phyloP scores from a whole-genome alignment of 1,140 invertebrate species.

The Leptinotarsa undecemlineata region DNA sequence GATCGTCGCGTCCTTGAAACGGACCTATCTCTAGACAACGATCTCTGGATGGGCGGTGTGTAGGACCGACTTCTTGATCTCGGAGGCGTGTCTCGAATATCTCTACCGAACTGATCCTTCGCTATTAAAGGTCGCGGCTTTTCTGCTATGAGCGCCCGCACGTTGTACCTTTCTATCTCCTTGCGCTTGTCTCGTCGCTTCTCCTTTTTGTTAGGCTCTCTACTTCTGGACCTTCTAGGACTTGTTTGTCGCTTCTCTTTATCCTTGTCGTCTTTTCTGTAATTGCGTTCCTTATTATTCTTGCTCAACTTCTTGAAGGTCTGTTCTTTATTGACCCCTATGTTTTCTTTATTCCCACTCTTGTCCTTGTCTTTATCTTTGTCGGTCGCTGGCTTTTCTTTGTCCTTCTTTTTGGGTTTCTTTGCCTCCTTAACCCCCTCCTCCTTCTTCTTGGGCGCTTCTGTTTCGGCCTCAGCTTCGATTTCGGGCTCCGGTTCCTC shows the following conservation, averaged over 20 bases:
- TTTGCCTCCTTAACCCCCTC: constrained; percentile 55
- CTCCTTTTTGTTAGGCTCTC: constrained; percentile 50
- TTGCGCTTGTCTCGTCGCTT: constrained; percentile 74
- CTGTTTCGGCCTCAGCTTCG: not conserved
- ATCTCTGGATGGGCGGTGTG: constrained; percentile 39
- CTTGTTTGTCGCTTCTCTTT: constrained; percentile 43
- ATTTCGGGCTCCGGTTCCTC: constrained; percentile 35
- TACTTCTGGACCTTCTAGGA: constrained; percentile 45
- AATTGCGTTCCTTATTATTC: constrained; percentile 78
- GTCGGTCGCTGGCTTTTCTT: constrained; percentile 45
- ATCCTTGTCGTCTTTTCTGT: constrained; percentile 66
- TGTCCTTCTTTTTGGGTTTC: constrained; percentile 55
- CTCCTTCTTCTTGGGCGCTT: constrained; percentile 9
- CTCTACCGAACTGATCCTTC: constrained; percentile 81
- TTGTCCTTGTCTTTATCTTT: constrained; percentile 45
- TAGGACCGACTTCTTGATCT: constrained; percentile 41
- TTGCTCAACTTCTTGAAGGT: constrained; percentile 83
- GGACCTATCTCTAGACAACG: constrained; percentile 34
- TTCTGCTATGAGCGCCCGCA: constrained; percentile 74
- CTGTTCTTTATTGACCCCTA: constrained; percentile 56
- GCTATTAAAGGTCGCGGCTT: constrained; percentile 63
- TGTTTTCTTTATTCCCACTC: constrained; percentile 53
- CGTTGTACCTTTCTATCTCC: constrained; percentile 81
- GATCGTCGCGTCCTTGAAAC: constrained; percentile 45
- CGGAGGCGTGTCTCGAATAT: constrained; percentile 59